These are phyloP conservation scores for Heliopora coerulea DNA, from an alignment of 92 coral and sea anemone genomes.

Conservation along the genomic window DNA sequence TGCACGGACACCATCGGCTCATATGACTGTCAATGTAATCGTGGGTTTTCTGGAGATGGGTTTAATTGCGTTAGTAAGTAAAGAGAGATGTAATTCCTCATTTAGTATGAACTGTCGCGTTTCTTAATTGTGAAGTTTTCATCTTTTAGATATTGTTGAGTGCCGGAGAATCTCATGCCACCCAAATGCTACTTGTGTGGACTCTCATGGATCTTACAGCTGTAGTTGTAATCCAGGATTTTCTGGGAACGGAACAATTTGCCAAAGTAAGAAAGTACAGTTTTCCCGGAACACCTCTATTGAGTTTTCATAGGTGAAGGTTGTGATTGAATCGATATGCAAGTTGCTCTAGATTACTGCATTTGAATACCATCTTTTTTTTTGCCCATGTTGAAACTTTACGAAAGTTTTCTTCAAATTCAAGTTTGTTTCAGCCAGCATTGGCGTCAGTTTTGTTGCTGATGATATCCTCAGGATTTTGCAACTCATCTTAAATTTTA, in stretches of 20 bases:
- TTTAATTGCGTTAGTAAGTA: background rate
- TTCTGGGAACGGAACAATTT: slow-evolving; percentile 22
- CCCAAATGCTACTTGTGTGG: slow-evolving; percentile 22
- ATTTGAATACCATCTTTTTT: no score
- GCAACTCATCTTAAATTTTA: background rate
- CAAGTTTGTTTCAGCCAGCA: no score
- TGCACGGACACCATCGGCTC: slow-evolving; percentile 14
- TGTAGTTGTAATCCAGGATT: slow-evolving; percentile 19
- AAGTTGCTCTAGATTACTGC: no score
- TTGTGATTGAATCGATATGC: no score
- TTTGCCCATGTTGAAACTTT: no score
- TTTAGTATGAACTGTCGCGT: background rate
- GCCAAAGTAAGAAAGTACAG: slow-evolving; percentile 24
- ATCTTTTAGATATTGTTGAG: background rate
- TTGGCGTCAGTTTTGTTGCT: no score
- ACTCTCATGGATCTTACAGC: slow-evolving; percentile 3
- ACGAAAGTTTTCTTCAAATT: no score
- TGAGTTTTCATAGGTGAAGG: no score
- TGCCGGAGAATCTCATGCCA: background rate
- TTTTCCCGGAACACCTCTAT: no score
- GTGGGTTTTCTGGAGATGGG: background rate
- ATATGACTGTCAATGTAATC: background rate
- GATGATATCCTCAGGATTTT: no score
- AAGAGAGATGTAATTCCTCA: background rate
- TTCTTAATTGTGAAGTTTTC: background rate